Conservation (phyloP, 1,140 invertebrate species). For the Drosophila ogumai region DNA sequence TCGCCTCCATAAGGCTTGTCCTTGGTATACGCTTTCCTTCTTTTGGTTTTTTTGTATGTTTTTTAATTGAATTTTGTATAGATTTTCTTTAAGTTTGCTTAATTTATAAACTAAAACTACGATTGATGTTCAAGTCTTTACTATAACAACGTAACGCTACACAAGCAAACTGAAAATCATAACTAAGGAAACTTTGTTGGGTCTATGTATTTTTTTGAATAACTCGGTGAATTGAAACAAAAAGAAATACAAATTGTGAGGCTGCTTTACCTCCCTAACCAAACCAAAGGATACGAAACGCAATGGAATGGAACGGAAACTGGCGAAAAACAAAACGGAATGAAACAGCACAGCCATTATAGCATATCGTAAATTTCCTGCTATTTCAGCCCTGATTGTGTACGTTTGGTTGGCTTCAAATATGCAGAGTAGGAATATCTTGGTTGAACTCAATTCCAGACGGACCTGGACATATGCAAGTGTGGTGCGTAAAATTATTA, state of each 20-base stretch:
- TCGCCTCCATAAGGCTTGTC: constrained; percentile 4
- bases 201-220: constrained; percentile 21
- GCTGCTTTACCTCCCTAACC: constrained; percentile 16
- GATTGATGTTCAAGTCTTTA: constrained; percentile 55
- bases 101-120: constrained; percentile 56
- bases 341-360: constrained; percentile 18
- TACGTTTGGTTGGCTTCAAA: neutral
- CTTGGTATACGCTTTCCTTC: constrained; percentile 10
- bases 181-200: constrained; percentile 33
- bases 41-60: constrained; percentile 12
- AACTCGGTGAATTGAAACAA: constrained; percentile 21
- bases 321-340: constrained; percentile 2
- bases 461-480: constrained; percentile 20
- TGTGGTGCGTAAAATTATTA: constrained; percentile 6
- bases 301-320: constrained; percentile 17
- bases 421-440: neutral
- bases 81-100: constrained; percentile 23
- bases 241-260: neutral
- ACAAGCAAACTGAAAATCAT: constrained; percentile 64
- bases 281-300: constrained; percentile 13
- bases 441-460: neutral
- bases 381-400: neutral
- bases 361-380: neutral
- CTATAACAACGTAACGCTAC: constrained; percentile 64
- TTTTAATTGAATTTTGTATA: constrained; percentile 11